Conservation (phyloP, 1,140 invertebrate genomes). For the Leptopilina clavipes region DNA sequence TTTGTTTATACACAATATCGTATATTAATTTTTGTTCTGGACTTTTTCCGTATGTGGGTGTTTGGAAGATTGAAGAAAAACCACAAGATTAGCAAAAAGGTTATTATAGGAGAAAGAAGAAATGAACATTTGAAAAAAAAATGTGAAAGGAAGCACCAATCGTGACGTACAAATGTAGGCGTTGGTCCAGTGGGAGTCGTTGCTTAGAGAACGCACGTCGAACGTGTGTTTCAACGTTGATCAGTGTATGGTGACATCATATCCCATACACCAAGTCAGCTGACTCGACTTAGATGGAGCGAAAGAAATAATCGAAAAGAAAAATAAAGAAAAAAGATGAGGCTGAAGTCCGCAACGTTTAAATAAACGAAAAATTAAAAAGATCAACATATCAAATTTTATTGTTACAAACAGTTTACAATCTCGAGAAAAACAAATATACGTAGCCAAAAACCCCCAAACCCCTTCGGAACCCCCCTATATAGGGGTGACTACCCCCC, state of each 20-base stretch:
- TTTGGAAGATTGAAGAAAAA: constrained; percentile 1
- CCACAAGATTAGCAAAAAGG: neutral
- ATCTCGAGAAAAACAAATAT: too few relatives aligned
- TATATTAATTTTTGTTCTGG: too few relatives aligned
- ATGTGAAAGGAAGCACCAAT: constrained; percentile 32
- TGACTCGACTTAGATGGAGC: constrained; percentile 75
- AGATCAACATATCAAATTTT: too few relatives aligned
- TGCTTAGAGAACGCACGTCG: constrained; percentile 21
- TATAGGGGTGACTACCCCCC: too few relatives aligned
- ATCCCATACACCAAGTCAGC: constrained; percentile 64
- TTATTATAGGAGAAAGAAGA: constrained; percentile 25
- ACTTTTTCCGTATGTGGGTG: constrained; percentile 56
- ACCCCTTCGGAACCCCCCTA: too few relatives aligned
- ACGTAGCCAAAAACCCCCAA: too few relatives aligned
- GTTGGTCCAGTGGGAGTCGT: constrained; percentile 37
- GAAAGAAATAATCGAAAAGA: constrained; percentile 70
- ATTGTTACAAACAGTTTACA: too few relatives aligned
- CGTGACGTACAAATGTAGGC: constrained; percentile 35
- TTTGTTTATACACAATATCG: too few relatives aligned
- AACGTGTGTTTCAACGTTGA: constrained; percentile 62
- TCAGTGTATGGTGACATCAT: constrained; percentile 68
- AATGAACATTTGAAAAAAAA: constrained; percentile 23
- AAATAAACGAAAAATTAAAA: too few relatives aligned
- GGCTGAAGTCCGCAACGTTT: constrained; percentile 34
- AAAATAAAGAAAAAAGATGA: too few relatives aligned